Evolutionary conservation across 2,888 invertebrate genomes (phyloP), one percentile per base, ranked within the genome.

Genomic region (Tribolium freemani): DNA sequence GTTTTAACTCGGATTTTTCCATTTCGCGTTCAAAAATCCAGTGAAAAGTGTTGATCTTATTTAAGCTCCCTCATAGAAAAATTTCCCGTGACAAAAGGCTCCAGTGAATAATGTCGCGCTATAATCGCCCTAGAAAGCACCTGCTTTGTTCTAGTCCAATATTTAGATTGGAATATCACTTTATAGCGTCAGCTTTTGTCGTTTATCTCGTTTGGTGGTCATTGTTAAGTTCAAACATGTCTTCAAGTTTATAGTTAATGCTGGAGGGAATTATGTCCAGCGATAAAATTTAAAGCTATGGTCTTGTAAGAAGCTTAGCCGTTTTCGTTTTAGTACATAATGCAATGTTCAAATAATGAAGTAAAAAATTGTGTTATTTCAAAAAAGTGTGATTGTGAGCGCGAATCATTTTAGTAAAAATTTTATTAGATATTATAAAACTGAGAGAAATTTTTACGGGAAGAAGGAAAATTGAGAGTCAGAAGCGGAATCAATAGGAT

Each of bases 41-140:
- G 71, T 73, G 72, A 70, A 73, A 75, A 73, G 72, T 73, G 75
- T 72, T 75, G 72, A 75, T 75, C 72, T 75, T 54, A 64, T 61
- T 30, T 72, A 75, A 75, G 72, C 71, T 51, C 20, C 30, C 38
- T 68, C 64, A 70, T 71, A 64, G 63, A 67, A 73, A 69, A 71
- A 57, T 44, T 57, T 48, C 54, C 44, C 57, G 5, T 60, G 53
- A 69, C 48, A 60, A 69, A 69, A 69, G 51, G 51, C 10, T 56
- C 57, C 21, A 45, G 53, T 71, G 71, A 71, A 67, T 67, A 67
- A 71, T 66, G 71, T 48, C 21, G 20, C 9, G 48, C 21, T 8
- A 67, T 71, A 67, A 71, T 71, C 66, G 54, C 67, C 51, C 9
- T 11, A 31, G 66, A 66, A 70, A 64, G 64, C 60, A 53, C 69